Conservation (phyloP, 1,140 invertebrate species). For the Eumeta japonica region DNA sequence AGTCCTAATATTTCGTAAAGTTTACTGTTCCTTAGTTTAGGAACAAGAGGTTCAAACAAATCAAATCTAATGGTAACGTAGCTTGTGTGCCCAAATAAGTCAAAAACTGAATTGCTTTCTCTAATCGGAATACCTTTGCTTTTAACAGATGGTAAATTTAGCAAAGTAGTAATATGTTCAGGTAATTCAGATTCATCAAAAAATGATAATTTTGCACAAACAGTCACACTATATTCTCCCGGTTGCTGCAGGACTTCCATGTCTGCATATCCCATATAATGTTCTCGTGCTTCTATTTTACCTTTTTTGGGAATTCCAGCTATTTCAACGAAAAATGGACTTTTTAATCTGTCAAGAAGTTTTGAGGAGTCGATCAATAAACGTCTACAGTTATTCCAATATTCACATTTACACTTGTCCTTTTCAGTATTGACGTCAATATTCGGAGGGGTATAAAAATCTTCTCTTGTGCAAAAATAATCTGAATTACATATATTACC, state of each 20-base stretch:
- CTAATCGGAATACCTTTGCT: slow-evolving; percentile 31
- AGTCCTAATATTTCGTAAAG: too few relatives aligned
- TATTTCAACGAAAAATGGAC: slow-evolving; percentile 32
- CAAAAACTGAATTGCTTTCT: slow-evolving; percentile 22
- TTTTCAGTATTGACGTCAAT: slow-evolving; percentile 11
- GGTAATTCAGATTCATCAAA: slow-evolving; percentile 30
- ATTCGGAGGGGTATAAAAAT: slow-evolving; percentile 29
- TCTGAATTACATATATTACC: slow-evolving; percentile 25
- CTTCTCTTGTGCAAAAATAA: slow-evolving; percentile 25
- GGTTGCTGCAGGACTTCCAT: slow-evolving; percentile 33
- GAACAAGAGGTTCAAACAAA: slow-evolving; percentile 27
- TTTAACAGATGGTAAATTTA: slow-evolving; percentile 37
- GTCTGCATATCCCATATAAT: slow-evolving; percentile 39
- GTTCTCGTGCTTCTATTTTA: slow-evolving; percentile 36
- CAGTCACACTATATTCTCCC: slow-evolving; percentile 28
- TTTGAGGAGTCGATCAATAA: slow-evolving; percentile 26
- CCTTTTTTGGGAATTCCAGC: slow-evolving; percentile 37
- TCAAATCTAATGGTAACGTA: slow-evolving; percentile 38
- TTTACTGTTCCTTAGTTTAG: too few relatives aligned
- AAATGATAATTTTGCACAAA: slow-evolving; percentile 26
- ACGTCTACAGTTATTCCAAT: slow-evolving; percentile 42
- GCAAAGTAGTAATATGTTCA: slow-evolving; percentile 19
- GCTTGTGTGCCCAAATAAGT: slow-evolving; percentile 29
- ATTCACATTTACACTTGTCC: slow-evolving; percentile 27
- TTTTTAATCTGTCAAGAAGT: slow-evolving; percentile 21